Percentiles rank a stretch among this genome's conserved stretches.
phyloP scores from a whole-genome alignment of 2,113 vertebrate genomes.

The Apteryx owenii region DNA sequence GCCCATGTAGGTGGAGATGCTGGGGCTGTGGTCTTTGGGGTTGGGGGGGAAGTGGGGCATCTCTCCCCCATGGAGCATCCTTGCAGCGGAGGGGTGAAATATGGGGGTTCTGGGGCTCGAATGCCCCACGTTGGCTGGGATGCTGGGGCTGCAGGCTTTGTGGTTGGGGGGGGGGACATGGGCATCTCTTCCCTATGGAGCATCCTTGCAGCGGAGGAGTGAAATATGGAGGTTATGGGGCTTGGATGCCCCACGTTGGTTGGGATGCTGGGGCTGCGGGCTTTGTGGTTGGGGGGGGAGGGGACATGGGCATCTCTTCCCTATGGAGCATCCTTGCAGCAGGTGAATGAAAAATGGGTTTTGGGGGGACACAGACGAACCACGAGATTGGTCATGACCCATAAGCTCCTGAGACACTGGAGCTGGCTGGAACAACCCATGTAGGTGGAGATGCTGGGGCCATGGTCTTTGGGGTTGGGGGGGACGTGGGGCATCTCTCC shows the following conservation, averaged over 20 bases:
- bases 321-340: rapidly evolving
- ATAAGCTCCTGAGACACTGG: no score
- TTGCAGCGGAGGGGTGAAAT: no score
- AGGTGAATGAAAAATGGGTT: no score
- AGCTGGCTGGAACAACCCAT: background rate
- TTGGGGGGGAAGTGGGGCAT: background rate
- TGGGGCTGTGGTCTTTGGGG: background rate
- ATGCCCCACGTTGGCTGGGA: no score
- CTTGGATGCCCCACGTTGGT: no score
- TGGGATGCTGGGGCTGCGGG: background rate
- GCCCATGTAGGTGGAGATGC: background rate
- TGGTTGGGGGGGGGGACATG: background rate
- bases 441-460: rapidly evolving
- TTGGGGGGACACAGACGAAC: no score
- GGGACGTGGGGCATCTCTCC: background rate
- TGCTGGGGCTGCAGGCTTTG: no score
- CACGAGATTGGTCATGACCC: no score
- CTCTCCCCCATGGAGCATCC: background rate
- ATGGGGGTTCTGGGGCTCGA: no score
- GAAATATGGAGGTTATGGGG: no score
- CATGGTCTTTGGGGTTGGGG: background rate
- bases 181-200: background rate
- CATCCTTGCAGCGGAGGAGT: background rate
- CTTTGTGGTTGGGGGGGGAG: rapidly evolving
- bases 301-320: background rate